Evolutionary conservation across 2,888 invertebrate genomes (phyloP), one percentile per base, ranked within the genome.

Genomic region (Xestoiulus laeticollis): DNA sequence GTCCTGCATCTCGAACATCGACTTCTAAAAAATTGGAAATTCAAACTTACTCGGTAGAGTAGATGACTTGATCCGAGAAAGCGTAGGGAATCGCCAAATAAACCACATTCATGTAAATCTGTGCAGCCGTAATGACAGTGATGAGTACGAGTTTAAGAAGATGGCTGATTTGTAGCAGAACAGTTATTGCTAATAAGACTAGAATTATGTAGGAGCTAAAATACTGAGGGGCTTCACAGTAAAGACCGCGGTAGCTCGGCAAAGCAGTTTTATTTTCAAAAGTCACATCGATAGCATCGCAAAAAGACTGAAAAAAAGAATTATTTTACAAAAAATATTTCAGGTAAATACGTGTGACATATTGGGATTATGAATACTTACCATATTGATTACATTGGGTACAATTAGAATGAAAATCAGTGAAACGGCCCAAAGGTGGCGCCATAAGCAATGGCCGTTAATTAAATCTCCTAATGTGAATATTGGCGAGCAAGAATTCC

Each of bases 121-220:
- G 91, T 44, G 90, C 89, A 12, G 93, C 92, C 89, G 95, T 93
- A 85, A 95, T 93, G n/a, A 93, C 90, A 53, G 94, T 91, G 92
- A 96, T 94, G 86, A 96, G 92, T 85, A 94, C 91, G 32, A 95
- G 94, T 91, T 96, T 96, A 90, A 94, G 93, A 89, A 95, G 92
- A 91, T 96, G 95, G 68, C 95, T 95, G 87, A 96, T 92, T 90
- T 95, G 95, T 1, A 95, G 94, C 89, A 96, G 94, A 90, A 96
- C 94, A 32, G 96, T 94, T 85, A 95, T 94, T 3, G 95, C 94
- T 89, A 96, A 93, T 89, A 96, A 92, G 88, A 95, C 94, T 89
- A 96, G 92, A 86, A 95, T 94, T 86, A 94, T 94, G 91, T 95
- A 95, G 91, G 95, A 94, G 89, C 95, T 94, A 91, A 95, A 94